These are phyloP conservation scores for Accipiter virgatus DNA, from an alignment of 2,113 vertebrate genomes.

Conservation along the genomic window DNA sequence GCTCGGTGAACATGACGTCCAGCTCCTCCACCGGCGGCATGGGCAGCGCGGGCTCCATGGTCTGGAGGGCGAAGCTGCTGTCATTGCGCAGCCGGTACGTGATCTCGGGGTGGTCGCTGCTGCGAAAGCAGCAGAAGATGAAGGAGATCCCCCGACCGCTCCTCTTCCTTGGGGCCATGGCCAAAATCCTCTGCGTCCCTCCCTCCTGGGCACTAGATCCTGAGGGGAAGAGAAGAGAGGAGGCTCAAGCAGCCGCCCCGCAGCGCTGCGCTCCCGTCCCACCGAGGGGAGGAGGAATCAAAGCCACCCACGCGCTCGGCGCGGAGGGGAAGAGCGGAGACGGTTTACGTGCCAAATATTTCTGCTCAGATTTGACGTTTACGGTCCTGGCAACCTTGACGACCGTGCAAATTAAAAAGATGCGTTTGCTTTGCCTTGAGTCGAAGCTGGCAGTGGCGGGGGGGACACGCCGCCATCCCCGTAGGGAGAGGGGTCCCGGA, in stretches of 20 bases:
- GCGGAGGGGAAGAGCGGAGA: neutral
- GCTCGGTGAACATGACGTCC: slow-evolving; percentile 92
- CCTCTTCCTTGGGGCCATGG: slow-evolving; percentile 96
- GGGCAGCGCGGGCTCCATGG: slow-evolving; percentile 92
- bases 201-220: slow-evolving; percentile 72
- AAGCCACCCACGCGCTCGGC: slow-evolving; percentile 1
- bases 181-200: slow-evolving; percentile 25
- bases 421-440: neutral
- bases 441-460: neutral
- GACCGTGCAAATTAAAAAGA: neutral
- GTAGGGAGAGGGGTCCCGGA: neutral
- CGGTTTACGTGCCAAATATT: neutral
- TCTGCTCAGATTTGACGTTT: slow-evolving; percentile 11
- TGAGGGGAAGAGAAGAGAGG: neutral
- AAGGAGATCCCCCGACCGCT: slow-evolving; percentile 86
- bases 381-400: slow-evolving; percentile 14
- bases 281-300: neutral
- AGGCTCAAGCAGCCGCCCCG: neutral
- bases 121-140: slow-evolving; percentile 97
- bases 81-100: slow-evolving; percentile 94
- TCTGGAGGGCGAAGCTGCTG: slow-evolving; percentile 89
- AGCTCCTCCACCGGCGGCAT: slow-evolving; percentile 92
- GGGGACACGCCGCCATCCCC: accelerated
- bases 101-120: slow-evolving; percentile 95
- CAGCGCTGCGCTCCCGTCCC: neutral